Base-by-base conservation (phyloP, 2,797 vertebrate species). In the Chiroxiphia lanceolata region DNA sequence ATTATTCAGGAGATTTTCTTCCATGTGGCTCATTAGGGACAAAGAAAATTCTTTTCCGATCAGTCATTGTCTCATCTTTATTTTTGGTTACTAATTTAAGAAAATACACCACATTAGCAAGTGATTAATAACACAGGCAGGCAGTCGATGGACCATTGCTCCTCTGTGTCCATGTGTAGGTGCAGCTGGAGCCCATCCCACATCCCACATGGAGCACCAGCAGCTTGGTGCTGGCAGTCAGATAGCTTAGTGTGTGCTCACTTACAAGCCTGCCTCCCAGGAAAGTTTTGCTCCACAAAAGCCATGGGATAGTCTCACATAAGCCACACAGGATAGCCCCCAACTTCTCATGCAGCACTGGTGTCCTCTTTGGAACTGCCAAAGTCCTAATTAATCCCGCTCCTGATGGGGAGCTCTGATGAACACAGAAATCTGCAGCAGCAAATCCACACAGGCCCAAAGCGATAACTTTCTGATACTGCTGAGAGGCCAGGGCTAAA, bases 1-100 rank as follows among this genome's bases (percentile, higher is more conserved):
- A 96, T 94, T 95, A 96, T 94, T 88, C 83, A 93, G 79, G 61
- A 93, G 77, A 67, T 92, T 94, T 94, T 93, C 40, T 93, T 94
- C 95, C 70, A 71, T 51, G 36, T 4, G 1, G 40, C 48, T 83
- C 85, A 65, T 82, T 68, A 89, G 59, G 88, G 89, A 93, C 86
- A 84, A 90, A 89, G 63, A 89, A 90, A 95, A 70, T 77, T 83
- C 70, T 88, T 94, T 92, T 90, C 40, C 74, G 67, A 61, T 93
- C 83, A 64, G 86, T 94, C 77, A 83, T 51, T 93, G 79, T 92
- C 64, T 82, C 12, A 0, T 88, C 51, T 89, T 94, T 90, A 70
- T 76, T 94, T 94, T 95, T 93, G 74, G 56, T 63, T 74, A 64
- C 36, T 60, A 64, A 50, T 92, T 84, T 87, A 74, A 68, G 54